Evolutionary conservation across 1,140 invertebrate genomes (phyloP), one percentile per base, ranked within the genome.

Genomic region (Leptoteleia sp.): DNA sequence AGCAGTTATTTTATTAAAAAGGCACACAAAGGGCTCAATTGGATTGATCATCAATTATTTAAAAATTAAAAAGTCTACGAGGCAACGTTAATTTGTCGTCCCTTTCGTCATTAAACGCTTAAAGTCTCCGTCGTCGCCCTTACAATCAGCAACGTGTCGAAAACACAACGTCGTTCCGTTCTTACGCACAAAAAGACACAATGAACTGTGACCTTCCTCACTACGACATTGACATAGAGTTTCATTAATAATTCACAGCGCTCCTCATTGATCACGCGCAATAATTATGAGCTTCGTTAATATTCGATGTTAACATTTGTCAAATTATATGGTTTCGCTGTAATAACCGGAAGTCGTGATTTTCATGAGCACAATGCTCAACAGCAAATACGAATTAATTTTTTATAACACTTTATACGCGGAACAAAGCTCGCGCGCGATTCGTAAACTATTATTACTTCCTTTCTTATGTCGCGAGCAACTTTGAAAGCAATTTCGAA

Each of bases 191-290:
- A 12, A 59, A 61, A 61, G 37, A 52, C 43, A 31, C 31, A 50
- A 54, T 37, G 40, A 62, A 62, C 27, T 55, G 22, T 50, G 59
- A 50, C 59, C 16, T 64, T 73, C 40, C 11, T 64, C 35, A 48
- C 50, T 27, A n/a, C 40, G 70, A 62, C 70, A 75, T 75, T 75
- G 70, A 75, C 59, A 75, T 75, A 75, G 59, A 75, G 15, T 65
- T 65, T 22, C 42, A 75, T 75, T 31, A 75, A 75, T 75, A 37
- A 57, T 75, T 65, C 43, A 65, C 17, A 65, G 13, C 59, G 43
- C n/a, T 15, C 37, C 65, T 54, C 70, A 65, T 75, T 75, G 52
- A 65, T 64, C 33, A 42, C 27, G 48, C 50, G n/a, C 59, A 40
- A 73, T 50, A 73, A 73, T 75, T 65, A 65, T 47, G n/a, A 48